phyloP scores from a whole-genome alignment of 1,140 invertebrate genomes.

The Drosophila aff. region DNA sequence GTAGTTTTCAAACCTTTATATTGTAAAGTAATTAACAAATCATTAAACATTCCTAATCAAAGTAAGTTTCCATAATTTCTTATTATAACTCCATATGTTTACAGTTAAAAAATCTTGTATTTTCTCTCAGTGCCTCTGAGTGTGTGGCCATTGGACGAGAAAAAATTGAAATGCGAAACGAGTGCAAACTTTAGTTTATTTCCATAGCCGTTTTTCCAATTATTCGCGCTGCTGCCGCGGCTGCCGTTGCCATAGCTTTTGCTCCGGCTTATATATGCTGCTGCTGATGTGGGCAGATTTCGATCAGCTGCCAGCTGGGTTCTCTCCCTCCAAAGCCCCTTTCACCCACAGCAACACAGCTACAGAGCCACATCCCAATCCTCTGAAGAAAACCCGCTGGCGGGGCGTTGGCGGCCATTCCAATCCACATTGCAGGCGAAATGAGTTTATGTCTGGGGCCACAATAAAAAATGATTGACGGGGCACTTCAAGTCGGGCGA shows the following conservation, averaged over 20 bases:
- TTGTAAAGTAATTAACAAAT: too few relatives aligned
- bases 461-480: constrained; percentile 83
- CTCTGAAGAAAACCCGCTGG: constrained; percentile 44
- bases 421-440: constrained; percentile 69
- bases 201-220: constrained; percentile 79
- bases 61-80: too few relatives aligned
- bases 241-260: constrained; percentile 26
- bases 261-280: constrained; percentile 13
- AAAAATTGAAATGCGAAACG: constrained; percentile 71
- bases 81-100: background rate
- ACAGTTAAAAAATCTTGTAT: rapidly evolving
- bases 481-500: constrained; percentile 69
- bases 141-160: constrained; percentile 51
- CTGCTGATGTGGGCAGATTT: constrained; percentile 75
- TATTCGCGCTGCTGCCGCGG: constrained; percentile 58
- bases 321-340: constrained; percentile 25
- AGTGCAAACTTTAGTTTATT: constrained; percentile 79
- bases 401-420: constrained; percentile 68
- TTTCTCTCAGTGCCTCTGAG: constrained; percentile 19
- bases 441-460: constrained; percentile 81
- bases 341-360: constrained; percentile 24
- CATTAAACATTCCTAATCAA: background rate
- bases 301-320: constrained; percentile 49
- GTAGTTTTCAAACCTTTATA: too few relatives aligned
- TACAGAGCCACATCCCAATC: constrained; percentile 5